A percentile compares a stretch with the other conserved stretches of the same genome.
phyloP scores from a whole-genome alignment of 2,888 invertebrate species.

The Ellobium chinense region DNA sequence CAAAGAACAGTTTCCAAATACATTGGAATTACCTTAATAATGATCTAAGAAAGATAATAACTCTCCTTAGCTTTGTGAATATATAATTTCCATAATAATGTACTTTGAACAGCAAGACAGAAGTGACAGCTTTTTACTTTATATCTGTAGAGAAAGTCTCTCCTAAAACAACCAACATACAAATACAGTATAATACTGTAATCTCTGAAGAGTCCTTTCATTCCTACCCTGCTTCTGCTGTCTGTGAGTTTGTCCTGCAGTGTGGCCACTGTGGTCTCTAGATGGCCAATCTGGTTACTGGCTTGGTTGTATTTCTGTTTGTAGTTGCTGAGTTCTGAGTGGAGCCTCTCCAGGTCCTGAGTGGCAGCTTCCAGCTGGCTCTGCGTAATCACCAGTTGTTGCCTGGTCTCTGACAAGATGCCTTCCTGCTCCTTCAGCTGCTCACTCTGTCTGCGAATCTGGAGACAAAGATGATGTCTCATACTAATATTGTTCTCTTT shows the following conservation, averaged over 20 bases:
- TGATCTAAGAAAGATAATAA: too few relatives aligned
- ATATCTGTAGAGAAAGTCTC: too few relatives aligned
- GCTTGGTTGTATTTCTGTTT: conserved; percentile 72
- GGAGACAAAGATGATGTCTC: background rate
- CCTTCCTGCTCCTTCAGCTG: conserved; percentile 67
- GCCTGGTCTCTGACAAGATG: conserved; percentile 65
- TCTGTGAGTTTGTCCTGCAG: conserved; percentile 73
- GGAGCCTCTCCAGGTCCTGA: conserved; percentile 64
- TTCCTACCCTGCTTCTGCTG: conserved; percentile 64
- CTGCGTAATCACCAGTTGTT: conserved; percentile 71
- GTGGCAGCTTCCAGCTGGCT: conserved; percentile 65
- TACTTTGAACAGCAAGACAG: too few relatives aligned
- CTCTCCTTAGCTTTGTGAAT: too few relatives aligned
- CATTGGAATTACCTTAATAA: too few relatives aligned
- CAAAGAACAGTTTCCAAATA: too few relatives aligned
- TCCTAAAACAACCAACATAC: background rate
- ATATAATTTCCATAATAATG: too few relatives aligned
- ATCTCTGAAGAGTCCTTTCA: too few relatives aligned
- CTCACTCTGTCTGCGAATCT: conserved; percentile 67
- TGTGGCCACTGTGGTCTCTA: conserved; percentile 68
- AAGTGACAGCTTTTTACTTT: too few relatives aligned
- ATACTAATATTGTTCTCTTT: background rate
- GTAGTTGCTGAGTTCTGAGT: conserved; percentile 63
- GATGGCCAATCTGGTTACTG: conserved; percentile 64
- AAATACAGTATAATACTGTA: background rate